These are phyloP conservation scores for Nephrocerus scutellatus DNA, from an alignment of 2,888 invertebrate species.

Conservation along the genomic window DNA sequence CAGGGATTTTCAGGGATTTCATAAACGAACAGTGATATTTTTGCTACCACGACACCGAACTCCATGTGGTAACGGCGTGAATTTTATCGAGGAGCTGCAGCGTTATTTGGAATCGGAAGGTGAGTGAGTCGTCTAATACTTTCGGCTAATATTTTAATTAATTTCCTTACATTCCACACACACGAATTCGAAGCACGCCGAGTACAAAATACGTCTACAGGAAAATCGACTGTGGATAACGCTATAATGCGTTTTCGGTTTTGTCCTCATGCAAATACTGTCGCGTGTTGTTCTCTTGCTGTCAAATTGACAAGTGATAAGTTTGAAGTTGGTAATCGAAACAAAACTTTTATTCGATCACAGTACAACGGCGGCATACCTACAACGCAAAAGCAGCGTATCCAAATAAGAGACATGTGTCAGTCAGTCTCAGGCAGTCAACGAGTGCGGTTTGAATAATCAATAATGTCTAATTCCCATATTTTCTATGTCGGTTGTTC, in stretches of 20 bases:
- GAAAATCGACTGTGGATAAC: constrained; percentile 47
- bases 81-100: constrained; percentile 64
- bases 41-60: constrained; percentile 77
- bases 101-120: constrained; percentile 56
- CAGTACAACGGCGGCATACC: no score
- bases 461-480: no score
- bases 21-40: constrained; percentile 67
- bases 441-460: no score
- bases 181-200: no score
- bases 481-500: no score
- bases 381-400: no score
- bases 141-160: background rate
- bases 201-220: constrained; percentile 66
- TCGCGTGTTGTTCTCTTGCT: constrained; percentile 57
- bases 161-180: constrained; percentile 25
- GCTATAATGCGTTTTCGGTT: constrained; percentile 56
- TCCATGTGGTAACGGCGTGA: constrained; percentile 70
- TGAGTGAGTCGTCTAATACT: constrained; percentile 32
- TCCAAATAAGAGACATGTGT: no score
- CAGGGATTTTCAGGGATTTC: constrained; percentile 52
- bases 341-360: constrained; percentile 33
- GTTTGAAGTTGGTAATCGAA: constrained; percentile 42
- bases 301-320: constrained; percentile 53
- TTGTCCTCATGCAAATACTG: constrained; percentile 55
- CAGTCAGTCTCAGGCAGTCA: no score